Base-by-base conservation (phyloP, 2,113 vertebrate species). In the Lamprologus callipterus region DNA sequence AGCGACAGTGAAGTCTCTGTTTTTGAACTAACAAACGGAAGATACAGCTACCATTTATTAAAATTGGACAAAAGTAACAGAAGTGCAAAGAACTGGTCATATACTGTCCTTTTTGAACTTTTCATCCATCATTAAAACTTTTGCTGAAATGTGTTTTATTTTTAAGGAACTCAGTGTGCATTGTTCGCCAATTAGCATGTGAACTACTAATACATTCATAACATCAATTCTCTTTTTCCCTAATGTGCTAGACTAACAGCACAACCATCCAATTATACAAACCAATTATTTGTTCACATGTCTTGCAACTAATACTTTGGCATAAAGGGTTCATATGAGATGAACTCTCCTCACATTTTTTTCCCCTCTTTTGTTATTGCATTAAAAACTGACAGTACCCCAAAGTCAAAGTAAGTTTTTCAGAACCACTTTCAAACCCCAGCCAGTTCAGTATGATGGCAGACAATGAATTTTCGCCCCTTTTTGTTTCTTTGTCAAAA, bases 401-500 rank as follows among this genome's bases (percentile, higher is more conserved):
- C 53, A 17, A 88, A 87, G 80, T 84, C 80, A 90, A 84, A 84
- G 35, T 35, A 28, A 81, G 42, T 85, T 86, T 82, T 53, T 78
- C 28, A 73, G 55, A 90, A 35, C 17, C 85, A 81, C 83, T 87
- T 84, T 91, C 49, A 80, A 54, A 83, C 57, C 12, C 68, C 7
- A 10, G 21, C 55, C 53, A 75, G n/a, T 80, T 89, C 68, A 40
- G 57, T 65, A 78, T 80, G 35, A 83, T 53, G 33, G 21, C 53
- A 80, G 73, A 57, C 8, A 16, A 63, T 11, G 42, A 85, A 65
- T 86, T 85, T 83, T 26, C 10, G 4, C 11, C 7, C 37, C 75
- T 73, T 81, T 89, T 75, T 81, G 42, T 90, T 91, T 92, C 40
- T 31, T 58, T 87, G 81, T 83, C 82, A 90, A 89, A 92, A 88